Evolutionary conservation across 1,140 invertebrate species (phyloP), one percentile per base, ranked within the genome.

Genomic region (Sipha flava): DNA sequence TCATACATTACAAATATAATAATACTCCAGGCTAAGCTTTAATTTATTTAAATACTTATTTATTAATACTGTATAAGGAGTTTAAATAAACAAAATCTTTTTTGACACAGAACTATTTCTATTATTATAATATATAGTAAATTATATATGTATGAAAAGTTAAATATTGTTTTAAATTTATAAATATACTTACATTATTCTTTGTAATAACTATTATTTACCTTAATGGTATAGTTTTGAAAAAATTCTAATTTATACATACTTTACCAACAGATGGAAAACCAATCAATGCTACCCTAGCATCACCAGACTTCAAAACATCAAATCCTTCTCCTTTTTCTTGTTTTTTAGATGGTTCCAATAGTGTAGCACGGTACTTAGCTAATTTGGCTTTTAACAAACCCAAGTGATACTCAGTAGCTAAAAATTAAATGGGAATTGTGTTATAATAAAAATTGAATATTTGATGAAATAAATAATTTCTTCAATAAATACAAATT

Each of bases 251-350:
- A 64, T 34, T 43, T 14, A 23, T 40, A 81, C 85, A 84, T 85
- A 92, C 91, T 87, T 97, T 97, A 87, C 95, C 95, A 49, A 97
- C 95, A 49, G 95, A 96, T 18, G 97, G 97, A 85, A 99, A 99
- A 80, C 97, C 97, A 84, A 99, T 99, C 5, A 99, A 88, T 21
- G 98, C 97, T 18, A 99, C 96, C 85, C 98, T 89, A 6, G 98
- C 98, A 93, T 99, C 98, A 57, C 98, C 98, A 83, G 95, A 98
- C 87, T 99, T 99, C 82, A 99, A 89, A 16, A 99, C 98, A 92
- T 99, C 98, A 87, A 99, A 99, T 12, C 98, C 98, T 88, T 99
- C 98, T 18, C 98, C 98, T 86, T 98, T 99, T 83, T 97, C 95
- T 45, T 93, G 92, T 84, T 96, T 95, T 86, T 98, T 99, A 0